A percentile compares a stretch with the other conserved stretches of the same genome.
Evolutionary conservation across 2,113 vertebrate genomes (phyloP).

Genomic region (Alouatta palliata): DNA sequence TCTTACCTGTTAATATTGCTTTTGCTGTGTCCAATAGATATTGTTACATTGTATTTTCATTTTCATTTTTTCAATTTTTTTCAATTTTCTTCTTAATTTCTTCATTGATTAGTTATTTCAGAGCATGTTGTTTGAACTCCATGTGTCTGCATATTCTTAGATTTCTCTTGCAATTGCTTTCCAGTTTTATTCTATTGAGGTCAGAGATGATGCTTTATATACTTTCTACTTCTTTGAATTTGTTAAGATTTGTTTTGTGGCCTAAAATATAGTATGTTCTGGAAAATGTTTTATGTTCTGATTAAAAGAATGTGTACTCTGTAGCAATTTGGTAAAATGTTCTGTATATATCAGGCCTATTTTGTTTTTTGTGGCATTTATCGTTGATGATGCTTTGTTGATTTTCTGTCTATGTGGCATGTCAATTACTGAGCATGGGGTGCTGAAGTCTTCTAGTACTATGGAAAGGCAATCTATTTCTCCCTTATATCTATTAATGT

Average conservation of each 20-base stretch:
- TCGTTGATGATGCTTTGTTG: not conserved
- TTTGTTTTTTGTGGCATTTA: not conserved
- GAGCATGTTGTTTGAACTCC: too few species aligned
- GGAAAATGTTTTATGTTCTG: too few species aligned
- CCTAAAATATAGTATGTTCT: too few species aligned
- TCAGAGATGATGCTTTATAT: too few species aligned
- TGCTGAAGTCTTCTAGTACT: not conserved
- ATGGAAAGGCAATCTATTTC: not conserved
- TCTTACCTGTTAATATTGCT: not conserved
- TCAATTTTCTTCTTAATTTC: too few species aligned
- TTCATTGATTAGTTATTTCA: too few species aligned
- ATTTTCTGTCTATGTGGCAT: not conserved
- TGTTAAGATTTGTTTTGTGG: too few species aligned
- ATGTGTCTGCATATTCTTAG: too few species aligned
- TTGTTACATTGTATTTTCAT: not conserved
- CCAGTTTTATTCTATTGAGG: too few species aligned
- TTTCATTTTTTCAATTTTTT: not conserved
- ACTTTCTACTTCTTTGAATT: too few species aligned
- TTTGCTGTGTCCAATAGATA: not conserved
- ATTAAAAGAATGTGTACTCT: not conserved
- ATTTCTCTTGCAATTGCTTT: too few species aligned
- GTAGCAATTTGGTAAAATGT: not conserved
- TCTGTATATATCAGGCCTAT: not conserved
- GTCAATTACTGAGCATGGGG: not conserved
- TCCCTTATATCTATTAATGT: not conserved